Percentiles rank a stretch among this genome's conserved stretches.
Evolutionary conservation across 1,140 invertebrate species (phyloP).

Genomic region (Drosophila triauraria): DNA sequence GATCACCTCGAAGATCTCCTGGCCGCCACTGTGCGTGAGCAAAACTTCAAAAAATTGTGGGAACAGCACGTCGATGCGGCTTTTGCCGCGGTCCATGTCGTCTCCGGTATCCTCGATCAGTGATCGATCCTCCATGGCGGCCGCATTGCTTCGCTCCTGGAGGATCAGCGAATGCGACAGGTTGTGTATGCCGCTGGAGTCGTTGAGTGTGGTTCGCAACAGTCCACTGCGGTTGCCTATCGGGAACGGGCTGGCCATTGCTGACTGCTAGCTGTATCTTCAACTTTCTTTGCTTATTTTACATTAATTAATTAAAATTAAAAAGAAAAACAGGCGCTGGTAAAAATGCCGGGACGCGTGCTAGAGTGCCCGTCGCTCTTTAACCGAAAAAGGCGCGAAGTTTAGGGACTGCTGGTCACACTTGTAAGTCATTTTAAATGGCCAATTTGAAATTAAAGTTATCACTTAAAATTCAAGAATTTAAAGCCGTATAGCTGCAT

Average conservation of each 20-base stretch:
- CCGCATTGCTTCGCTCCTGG: slow-evolving; percentile 32
- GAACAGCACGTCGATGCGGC: slow-evolving; percentile 86
- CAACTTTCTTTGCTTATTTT: background rate
- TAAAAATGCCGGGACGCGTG: slow-evolving; percentile 63
- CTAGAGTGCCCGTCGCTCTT: background rate
- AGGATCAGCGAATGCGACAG: slow-evolving; percentile 50
- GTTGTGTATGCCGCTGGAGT: slow-evolving; percentile 22
- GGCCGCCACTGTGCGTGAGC: slow-evolving; percentile 86
- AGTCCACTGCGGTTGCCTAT: slow-evolving; percentile 31
- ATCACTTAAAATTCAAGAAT: background rate
- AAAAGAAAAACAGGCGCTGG: slow-evolving; percentile 36
- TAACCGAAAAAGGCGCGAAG: background rate
- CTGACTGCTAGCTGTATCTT: background rate
- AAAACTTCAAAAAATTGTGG: slow-evolving; percentile 87
- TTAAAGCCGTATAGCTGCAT: background rate
- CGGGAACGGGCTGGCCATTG: slow-evolving; percentile 41
- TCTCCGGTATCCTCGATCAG: slow-evolving; percentile 38
- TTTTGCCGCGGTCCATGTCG: slow-evolving; percentile 51
- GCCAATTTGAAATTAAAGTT: background rate
- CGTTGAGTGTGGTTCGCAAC: slow-evolving; percentile 40
- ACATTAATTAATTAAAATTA: slow-evolving; percentile 14
- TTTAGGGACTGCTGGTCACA: background rate
- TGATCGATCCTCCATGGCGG: slow-evolving; percentile 24
- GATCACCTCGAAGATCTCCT: slow-evolving; percentile 87
- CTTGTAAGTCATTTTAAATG: background rate